Base-by-base conservation (phyloP, 2,113 vertebrate species). In the Diglossa brunneiventris region DNA sequence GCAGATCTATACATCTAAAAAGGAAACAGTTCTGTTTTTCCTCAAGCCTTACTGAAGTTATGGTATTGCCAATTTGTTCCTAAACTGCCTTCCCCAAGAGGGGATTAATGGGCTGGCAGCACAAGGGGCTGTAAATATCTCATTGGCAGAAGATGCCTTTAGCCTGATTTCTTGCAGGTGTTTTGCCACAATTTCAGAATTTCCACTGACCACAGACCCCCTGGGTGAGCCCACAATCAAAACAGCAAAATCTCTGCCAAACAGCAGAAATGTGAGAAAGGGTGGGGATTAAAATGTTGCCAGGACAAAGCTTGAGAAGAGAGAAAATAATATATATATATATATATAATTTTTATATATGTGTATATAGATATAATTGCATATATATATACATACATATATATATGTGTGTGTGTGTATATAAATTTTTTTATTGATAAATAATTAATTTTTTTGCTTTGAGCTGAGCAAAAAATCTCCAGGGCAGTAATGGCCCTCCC, bases 391-490 rank as follows among this genome's bases (percentile, higher is more conserved):
- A 47, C 5, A 22, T 12, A 46, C 11, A 47, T 22, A 47, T 47
- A 47, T 22, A 44, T 44, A 20, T 11, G 20, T 46, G 4, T 46
- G 9, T 46, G 4, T 10, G 18, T 46, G 8, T 17, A 5, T 46
- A 10, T 46, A 20, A 46, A 46, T 20, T 20, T 46, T 20, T 52
- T 30, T 17, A 30, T 55, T 31, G 19, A 8, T 55, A 9, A 13
- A 31, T 55, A 55, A 55, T 53, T 12, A 19, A 31, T 55, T 55
- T 55, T 55, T 53, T 55, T 96, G 77, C 88, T 98, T 81, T 96
- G 98, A 97, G 96, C 97, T 78, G 90, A 97, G 95, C 96, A 83
- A 97, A 98, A 97, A 98, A 98, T 98, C 98, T 97, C 58, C 94
- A 10, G 30, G 93, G 95, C 94, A 96, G 81, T 96, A 97, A 97